Percentiles rank a stretch among this genome's conserved stretches.
Conservation (phyloP, 2,888 invertebrate genomes). For the Eucriotettix oculatus region DNA sequence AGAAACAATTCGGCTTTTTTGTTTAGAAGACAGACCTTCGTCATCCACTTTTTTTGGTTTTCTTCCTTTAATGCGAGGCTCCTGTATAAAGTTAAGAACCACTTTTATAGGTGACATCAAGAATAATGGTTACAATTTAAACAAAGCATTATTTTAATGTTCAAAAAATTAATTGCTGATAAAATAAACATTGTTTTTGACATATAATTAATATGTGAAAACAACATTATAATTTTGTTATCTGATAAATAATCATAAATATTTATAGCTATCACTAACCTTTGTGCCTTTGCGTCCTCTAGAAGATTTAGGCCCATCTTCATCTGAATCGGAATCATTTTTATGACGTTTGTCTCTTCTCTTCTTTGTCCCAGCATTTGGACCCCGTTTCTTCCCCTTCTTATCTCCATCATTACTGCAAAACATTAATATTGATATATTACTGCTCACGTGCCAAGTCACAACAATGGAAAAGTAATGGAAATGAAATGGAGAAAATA, state of each 20-base stretch:
- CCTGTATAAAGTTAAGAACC: constrained; percentile 1
- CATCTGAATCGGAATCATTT: constrained; percentile 36
- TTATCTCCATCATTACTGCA: constrained; percentile 16
- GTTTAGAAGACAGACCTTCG: constrained; percentile 64
- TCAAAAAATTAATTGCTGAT: too few species aligned
- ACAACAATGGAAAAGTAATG: too few species aligned
- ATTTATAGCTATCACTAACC: constrained; percentile 2
- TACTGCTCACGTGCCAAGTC: too few species aligned
- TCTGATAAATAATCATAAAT: too few species aligned
- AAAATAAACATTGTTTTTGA: too few species aligned
- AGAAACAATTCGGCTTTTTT: constrained; percentile 75
- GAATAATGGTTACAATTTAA: too few species aligned
- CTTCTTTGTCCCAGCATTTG: constrained; percentile 24
- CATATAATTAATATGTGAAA: too few species aligned
- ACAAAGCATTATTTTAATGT: too few species aligned
- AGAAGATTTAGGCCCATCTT: constrained; percentile 38
- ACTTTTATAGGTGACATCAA: neutral
- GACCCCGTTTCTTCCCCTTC: constrained; percentile 20
- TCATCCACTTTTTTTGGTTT: constrained; percentile 29
- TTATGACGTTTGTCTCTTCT: constrained; percentile 17
- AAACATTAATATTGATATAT: too few species aligned
- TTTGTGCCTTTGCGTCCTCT: constrained; percentile 15
- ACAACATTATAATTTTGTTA: too few species aligned
- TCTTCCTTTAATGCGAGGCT: constrained; percentile 6
- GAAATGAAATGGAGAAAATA: too few species aligned